A percentile compares a stretch with the other conserved stretches of the same genome.
Conservation (phyloP, 2,797 vertebrate species). For the Malurus leucopterus region DNA sequence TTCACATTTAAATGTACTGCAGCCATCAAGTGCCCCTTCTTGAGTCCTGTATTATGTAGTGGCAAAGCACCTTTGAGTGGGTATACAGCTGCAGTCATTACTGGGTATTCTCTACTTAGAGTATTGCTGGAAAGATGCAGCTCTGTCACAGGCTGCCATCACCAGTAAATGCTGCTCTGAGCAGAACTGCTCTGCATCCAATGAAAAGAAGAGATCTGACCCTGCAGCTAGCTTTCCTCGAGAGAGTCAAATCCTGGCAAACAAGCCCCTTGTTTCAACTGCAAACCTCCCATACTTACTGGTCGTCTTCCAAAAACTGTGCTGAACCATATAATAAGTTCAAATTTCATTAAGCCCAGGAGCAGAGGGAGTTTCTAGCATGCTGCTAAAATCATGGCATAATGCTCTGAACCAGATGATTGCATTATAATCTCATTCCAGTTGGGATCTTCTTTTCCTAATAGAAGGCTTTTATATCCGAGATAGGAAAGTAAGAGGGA, state of each 20-base stretch:
- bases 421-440: slow-evolving; percentile 45
- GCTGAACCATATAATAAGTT: slow-evolving; percentile 50
- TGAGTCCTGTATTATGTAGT: slow-evolving; percentile 34
- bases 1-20: slow-evolving; percentile 37
- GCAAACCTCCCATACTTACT: slow-evolving; percentile 33
- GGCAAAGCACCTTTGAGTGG: slow-evolving; percentile 1
- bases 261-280: neutral
- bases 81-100: slow-evolving; percentile 10
- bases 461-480: neutral
- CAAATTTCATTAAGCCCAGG: slow-evolving; percentile 30
- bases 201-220: slow-evolving; percentile 18
- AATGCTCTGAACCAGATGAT: slow-evolving; percentile 36
- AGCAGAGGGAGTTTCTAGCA: slow-evolving; percentile 31
- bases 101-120: slow-evolving; percentile 32
- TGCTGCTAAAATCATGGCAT: slow-evolving; percentile 20
- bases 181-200: slow-evolving; percentile 9
- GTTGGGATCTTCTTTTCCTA: slow-evolving; percentile 35
- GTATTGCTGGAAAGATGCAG: slow-evolving; percentile 36
- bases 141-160: slow-evolving; percentile 37
- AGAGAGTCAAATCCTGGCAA: slow-evolving; percentile 39
- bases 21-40: slow-evolving; percentile 34
- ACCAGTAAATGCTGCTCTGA: slow-evolving; percentile 19
- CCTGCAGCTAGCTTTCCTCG: neutral
- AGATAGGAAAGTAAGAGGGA: neutral
- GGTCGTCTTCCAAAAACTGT: slow-evolving; percentile 47